Base-by-base conservation (phyloP, 1,140 invertebrate genomes). In the Spodoptera litura region DNA sequence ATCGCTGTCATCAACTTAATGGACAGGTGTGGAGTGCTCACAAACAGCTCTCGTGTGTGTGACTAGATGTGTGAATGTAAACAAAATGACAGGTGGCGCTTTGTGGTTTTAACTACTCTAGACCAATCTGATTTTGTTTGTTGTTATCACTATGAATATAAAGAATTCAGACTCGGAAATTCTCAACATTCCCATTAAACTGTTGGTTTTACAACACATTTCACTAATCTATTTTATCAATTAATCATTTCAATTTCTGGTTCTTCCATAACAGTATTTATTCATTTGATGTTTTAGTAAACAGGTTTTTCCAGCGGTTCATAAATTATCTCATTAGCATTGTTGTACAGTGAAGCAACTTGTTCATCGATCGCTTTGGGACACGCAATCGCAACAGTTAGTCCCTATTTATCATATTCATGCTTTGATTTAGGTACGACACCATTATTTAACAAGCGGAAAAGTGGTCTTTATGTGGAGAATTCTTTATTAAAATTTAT, bases 401-500 rank as follows among this genome's bases (percentile, higher is more conserved):
- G 64, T 10, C 38, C 38, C 25, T 52, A 25, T 66, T 66, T 51
- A 66, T 66, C 64, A 66, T 66, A 66, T 66, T 52, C 64, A 27
- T 66, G 20, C 44, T 66, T 51, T 66, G 64, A 66, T 66, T 66
- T 66, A 66, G 44, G 44, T 66, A 66, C 15, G 6, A 9, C 64
- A 20, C 11, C 38, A 20, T 15, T 49, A 66, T 49, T 66, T 51
- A 66, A 66, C 64, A 25, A 66, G 64, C 64, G 64, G 64, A 66
- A 66, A 66, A 66, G 64, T 66, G 64, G 13, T 44, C 38, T 66
- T 66, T 66, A 66, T 66, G 64, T 66, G 4, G 15, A 27, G 44
- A 66, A 66, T 51, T 66, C 44, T 66, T 25, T 52, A 66, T 51
- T 52, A 52, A 66, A 66, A 66, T 66, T 66, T 51, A 66, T 66